Evolutionary conservation across 1,140 invertebrate species (phyloP), one percentile per base, ranked within the genome.

Genomic region (Oscheius sp.): DNA sequence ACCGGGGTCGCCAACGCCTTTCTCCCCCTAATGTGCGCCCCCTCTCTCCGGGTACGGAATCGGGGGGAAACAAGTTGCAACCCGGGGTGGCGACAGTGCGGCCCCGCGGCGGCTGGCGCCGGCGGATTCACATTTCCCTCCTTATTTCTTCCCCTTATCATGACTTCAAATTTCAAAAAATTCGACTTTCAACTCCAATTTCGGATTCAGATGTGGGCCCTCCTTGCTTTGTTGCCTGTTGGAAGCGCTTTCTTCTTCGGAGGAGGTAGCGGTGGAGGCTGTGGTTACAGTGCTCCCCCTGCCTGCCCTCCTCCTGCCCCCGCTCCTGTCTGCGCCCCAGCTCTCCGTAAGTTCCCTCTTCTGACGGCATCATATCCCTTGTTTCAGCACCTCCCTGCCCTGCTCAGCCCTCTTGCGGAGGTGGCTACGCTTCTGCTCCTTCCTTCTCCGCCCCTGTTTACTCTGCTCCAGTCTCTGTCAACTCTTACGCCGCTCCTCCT

Each of bases 1-100:
- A 7, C 49, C n/a, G n/a, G 49, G 49, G 49, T 55, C 49, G 49
- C 49, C 49, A 55, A 55, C 49, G 49, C 49, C 28, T 55, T 55
- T 55, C 49, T n/a, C n/a, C n/a, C 49, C 23, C 23, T 55, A 55
- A 55, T 55, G 49, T 55, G 7, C 49, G 23, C 23, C 49, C 7
- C 23, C 28, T 26, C 28, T 55, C 49, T 55, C 7, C 49, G 7
- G n/a, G 23, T 23, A 55, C 49, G 49, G 7, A 55, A 42, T 10
- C n/a, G 38, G 38, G 38, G 10, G n/a, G 38, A 42, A 42, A 42
- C 38, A 42, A 42, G 38, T 42, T 42, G 38, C 38, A 42, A n/a
- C 38, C 10, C 10, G 10, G 38, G 38, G n/a, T 10, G 38, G 10
- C 38, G n/a, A 10, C 38, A 42, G 10, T 42, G 38, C n/a, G 38